Evolutionary conservation across 2,888 invertebrate genomes (phyloP).

Genomic region (Ceraclea dissimilis): DNA sequence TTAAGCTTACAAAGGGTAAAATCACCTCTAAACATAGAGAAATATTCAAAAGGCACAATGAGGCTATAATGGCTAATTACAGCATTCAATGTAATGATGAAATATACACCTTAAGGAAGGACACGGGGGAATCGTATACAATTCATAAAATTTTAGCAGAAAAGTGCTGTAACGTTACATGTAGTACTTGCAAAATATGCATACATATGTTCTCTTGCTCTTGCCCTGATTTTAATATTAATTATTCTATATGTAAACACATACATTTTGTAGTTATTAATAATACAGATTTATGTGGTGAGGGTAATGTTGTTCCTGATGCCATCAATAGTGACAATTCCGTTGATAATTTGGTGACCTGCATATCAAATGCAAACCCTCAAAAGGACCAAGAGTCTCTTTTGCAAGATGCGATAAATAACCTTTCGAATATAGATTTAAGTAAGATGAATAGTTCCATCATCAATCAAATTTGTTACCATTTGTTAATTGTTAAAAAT

Average conservation of each 20-base stretch:
- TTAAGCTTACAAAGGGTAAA: neutral
- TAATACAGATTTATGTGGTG: neutral
- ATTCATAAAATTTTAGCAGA: neutral
- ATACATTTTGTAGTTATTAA: neutral
- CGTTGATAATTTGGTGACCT: neutral
- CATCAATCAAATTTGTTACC: neutral
- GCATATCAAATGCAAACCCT: neutral
- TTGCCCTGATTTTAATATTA: neutral
- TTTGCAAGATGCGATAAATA: neutral
- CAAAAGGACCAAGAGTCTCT: neutral
- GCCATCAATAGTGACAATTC: neutral
- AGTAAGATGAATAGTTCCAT: neutral
- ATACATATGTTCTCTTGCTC: neutral
- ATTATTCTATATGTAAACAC: neutral
- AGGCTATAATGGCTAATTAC: neutral
- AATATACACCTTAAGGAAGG: neutral
- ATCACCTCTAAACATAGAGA: neutral
- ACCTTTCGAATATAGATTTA: neutral
- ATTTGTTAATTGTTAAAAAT: neutral
- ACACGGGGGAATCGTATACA: neutral
- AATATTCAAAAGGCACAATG: neutral
- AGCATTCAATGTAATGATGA: neutral
- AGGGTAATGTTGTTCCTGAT: neutral
- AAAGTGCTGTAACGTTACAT: neutral
- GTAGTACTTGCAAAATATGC: neutral